Conservation (phyloP, 2,888 invertebrate genomes). For the Thymelicus sylvestris region DNA sequence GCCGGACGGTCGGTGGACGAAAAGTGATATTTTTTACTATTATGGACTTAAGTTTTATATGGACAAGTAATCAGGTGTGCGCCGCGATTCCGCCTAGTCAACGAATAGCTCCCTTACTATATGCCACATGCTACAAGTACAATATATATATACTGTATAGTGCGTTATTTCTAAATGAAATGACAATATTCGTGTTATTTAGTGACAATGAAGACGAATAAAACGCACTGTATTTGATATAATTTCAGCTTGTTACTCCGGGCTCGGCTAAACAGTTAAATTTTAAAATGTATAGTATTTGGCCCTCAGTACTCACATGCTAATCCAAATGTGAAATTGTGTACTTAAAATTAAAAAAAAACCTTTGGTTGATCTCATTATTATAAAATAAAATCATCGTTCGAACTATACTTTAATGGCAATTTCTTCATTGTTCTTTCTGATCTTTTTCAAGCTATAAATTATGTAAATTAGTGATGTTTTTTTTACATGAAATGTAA, state of each 20-base stretch:
- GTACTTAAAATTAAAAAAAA: slow-evolving; percentile 53
- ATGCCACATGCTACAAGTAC: slow-evolving; percentile 10
- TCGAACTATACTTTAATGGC: no score
- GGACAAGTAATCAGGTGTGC: slow-evolving; percentile 47
- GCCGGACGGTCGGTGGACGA: slow-evolving; percentile 59
- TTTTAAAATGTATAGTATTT: slow-evolving; percentile 6
- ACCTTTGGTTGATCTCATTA: slow-evolving; percentile 76
- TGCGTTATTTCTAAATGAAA: no score
- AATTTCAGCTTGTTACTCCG: neutral
- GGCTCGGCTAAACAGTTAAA: neutral
- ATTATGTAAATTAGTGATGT: neutral
- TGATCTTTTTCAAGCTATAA: neutral
- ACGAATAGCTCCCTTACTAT: slow-evolving; percentile 59
- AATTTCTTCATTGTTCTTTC: neutral
- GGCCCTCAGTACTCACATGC: slow-evolving; percentile 18
- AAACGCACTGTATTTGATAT: slow-evolving; percentile 3
- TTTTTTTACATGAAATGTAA: neutral
- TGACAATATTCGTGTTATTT: no score
- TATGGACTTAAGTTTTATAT: slow-evolving; percentile 51
- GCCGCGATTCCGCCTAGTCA: slow-evolving; percentile 79
- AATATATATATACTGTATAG: neutral
- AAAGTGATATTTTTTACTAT: slow-evolving; percentile 74
- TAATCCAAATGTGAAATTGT: slow-evolving; percentile 37
- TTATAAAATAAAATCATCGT: slow-evolving; percentile 52
- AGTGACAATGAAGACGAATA: no score